These are phyloP conservation scores for Acrobasis repandana DNA, from an alignment of 2,888 invertebrate species.

Conservation along the genomic window DNA sequence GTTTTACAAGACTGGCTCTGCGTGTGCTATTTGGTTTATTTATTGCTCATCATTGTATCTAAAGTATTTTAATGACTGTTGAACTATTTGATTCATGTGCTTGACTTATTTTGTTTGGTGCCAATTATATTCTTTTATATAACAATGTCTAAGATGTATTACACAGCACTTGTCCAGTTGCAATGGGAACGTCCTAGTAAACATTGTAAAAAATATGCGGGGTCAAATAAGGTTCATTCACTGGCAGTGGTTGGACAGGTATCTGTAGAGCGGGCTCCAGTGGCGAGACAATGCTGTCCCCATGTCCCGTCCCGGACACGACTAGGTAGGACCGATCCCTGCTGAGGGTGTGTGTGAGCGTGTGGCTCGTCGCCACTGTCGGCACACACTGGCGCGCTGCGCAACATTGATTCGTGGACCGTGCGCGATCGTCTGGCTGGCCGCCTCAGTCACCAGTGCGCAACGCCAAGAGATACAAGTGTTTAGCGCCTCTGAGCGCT, in stretches of 20 bases:
- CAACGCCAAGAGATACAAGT: conserved; percentile 76
- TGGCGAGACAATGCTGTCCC: conserved; percentile 54
- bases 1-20: background rate
- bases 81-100: background rate
- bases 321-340: conserved; percentile 34
- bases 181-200: conserved; percentile 7
- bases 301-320: conserved; percentile 36
- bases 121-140: background rate
- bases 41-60: background rate
- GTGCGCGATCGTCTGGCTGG: conserved; percentile 61
- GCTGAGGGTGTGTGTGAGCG: conserved; percentile 49
- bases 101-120: background rate
- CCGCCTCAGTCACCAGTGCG: conserved; percentile 76
- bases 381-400: conserved; percentile 62
- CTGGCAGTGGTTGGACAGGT: conserved; percentile 54
- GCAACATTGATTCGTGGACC: conserved; percentile 79
- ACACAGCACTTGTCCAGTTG: conserved; percentile 2
- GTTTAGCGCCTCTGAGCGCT: conserved; percentile 53
- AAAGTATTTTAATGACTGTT: background rate
- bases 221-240: conserved; percentile 60
- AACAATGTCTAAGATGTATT: background rate
- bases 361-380: conserved; percentile 41
- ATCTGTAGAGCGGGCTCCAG: conserved; percentile 48
- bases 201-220: conserved; percentile 24
- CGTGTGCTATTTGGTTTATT: background rate